Evolutionary conservation across 2,888 invertebrate genomes (phyloP), one percentile per base, ranked within the genome.

Genomic region (Prosapia bicincta): DNA sequence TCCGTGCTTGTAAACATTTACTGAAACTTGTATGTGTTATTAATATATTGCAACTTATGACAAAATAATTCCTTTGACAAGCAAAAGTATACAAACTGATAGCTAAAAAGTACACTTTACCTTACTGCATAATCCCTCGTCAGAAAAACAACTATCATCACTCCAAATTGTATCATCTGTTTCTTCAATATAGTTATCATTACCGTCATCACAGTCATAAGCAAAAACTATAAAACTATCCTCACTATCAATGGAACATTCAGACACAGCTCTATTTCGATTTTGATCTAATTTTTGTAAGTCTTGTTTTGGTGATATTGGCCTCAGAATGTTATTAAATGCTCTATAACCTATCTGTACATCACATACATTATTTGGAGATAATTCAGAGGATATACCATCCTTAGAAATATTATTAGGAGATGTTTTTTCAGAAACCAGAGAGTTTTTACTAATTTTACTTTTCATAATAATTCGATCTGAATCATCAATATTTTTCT

Each of bases 161-260:
- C 20, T 54, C 54, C 54, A 54, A 54, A 54, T 5, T 25, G 25
- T 2, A 67, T 67, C 67, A 67, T 67, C 67, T 25, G 25, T 1
- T 67, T 67, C 67, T 9, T 67, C 67, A 26, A 1, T 15, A 1
- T 66, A 7, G 20, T 54, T 71, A 32, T 75, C 70, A 7, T 73
- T 67, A 32, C 30, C 3, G 54, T 75, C 68, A 76, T 76, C 77
- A 67, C 71, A 72, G 71, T 71, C 67, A 1, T 76, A 77, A 75
- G 80, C 80, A 74, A 81, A 81, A 6, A 82, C 79, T 65, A 82
- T 79, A 66, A 81, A 81, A 76, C 82, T 82, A 70, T 82, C 82
- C 26, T 82, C 81, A 78, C 82, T 82, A 30, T 81, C 82, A 7
- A 79, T 78, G 26, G 81, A 81, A 76, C 81, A 81, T 71, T 82